Percentiles rank a stretch among this genome's conserved stretches.
Evolutionary conservation across 1,140 invertebrate genomes (phyloP).

Genomic region (Gyrodactylus salaris): DNA sequence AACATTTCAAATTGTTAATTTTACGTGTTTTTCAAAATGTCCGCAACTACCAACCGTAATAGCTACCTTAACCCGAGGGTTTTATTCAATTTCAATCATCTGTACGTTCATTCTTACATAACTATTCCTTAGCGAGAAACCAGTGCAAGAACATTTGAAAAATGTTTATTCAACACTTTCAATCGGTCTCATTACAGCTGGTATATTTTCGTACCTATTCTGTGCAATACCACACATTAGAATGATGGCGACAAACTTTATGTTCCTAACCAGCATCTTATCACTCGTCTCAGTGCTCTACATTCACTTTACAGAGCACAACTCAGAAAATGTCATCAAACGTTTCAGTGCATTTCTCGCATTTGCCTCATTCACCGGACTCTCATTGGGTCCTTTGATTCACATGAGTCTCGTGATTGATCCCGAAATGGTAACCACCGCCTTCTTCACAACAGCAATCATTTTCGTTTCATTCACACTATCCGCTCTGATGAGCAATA

Average conservation of each 20-base stretch:
- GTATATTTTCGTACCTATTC: neutral
- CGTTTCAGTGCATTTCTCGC: conserved; percentile 2
- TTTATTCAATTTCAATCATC: neutral
- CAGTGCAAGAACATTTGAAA: conserved; percentile 5
- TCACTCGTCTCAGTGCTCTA: neutral
- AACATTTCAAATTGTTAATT: neutral
- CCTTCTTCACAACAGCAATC: conserved; percentile 43
- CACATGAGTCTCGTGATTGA: neutral
- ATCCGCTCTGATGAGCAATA: conserved; percentile 37
- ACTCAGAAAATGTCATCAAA: neutral
- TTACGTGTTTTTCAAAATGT: neutral
- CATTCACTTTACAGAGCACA: neutral
- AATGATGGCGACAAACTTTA: neutral
- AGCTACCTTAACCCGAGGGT: neutral
- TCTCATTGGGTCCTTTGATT: conserved; percentile 8
- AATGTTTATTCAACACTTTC: conserved; percentile 3
- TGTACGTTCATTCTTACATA: neutral
- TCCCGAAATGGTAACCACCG: conserved; percentile 39
- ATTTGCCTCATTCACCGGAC: conserved; percentile 8
- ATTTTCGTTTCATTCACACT: conserved; percentile 64
- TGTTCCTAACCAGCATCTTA: neutral
- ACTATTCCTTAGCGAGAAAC: neutral
- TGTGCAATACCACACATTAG: neutral
- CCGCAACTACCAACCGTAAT: neutral
- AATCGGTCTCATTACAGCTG: neutral